Base-by-base conservation (phyloP, 2,113 vertebrate species). In the Vidua macroura region DNA sequence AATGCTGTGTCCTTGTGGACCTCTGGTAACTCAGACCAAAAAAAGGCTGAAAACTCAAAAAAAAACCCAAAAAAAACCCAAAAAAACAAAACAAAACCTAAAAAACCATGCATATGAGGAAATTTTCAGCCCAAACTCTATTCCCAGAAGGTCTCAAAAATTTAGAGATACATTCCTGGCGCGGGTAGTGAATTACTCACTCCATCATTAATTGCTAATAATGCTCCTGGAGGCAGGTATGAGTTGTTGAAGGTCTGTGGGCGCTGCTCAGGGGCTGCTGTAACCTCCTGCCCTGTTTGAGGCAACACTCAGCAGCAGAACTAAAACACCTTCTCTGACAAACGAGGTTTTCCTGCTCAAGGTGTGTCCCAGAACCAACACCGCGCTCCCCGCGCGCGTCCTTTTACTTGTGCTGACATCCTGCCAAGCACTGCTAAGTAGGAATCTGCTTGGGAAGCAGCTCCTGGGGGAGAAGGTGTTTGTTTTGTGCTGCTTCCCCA, bases 321-420 rank as follows among this genome's bases (percentile, higher is more conserved):
- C 56, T 39, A 4, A 67, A 77, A 37, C 18, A 2, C 62, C n/a
- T 37, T 4, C 72, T 52, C 53, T 23, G 6, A 30, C 60, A 72
- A 52, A 37, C 0, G 1, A 66, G 63, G 17, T 22, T 83, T 75
- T 48, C 59, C 41, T 87, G 49, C 74, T 75, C 64, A 18, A 39
- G 72, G 58, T 7, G 6, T 27, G 7, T 37, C 82, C 0, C 0
- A 53, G 85, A 62, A 56, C 69, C 11, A 3, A 43, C 1, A 1
- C 70, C 7, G 1, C 11, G 0, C 43, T 62, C 67, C 49, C 30
- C 0, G 0, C 0, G 3, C 4, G 25, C 2, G 0, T 59, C 67
- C 62, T 55, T 52, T 2, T 5, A 0, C 15, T 27, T 49, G 28
- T 86, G 63, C 93, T 15, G 52, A 44, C 48, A 9, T 28, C 59